Conservation (phyloP, 2,888 invertebrate genomes). For the Cheilosia urbana region DNA sequence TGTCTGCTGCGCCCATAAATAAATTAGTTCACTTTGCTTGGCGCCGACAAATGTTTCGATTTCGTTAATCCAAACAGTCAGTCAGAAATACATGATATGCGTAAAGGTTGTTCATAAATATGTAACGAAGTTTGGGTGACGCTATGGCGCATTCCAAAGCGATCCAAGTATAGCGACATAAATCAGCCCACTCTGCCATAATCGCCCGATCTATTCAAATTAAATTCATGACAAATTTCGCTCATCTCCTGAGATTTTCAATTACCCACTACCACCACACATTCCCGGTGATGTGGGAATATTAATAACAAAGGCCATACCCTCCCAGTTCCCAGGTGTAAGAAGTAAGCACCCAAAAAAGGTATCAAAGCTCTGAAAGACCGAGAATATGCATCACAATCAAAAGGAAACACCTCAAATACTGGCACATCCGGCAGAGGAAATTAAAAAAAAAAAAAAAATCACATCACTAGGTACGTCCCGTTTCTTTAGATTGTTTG, state of each 20-base stretch:
- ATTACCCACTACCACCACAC: conserved; percentile 1
- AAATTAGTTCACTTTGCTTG: conserved; percentile 28
- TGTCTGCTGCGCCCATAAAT: neutral
- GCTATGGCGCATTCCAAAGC: no score
- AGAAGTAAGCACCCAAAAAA: neutral
- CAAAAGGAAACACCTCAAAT: conserved; percentile 26
- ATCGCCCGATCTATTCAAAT: neutral
- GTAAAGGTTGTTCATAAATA: neutral
- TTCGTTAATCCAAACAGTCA: neutral
- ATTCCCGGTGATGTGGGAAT: neutral
- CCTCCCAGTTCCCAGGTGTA: neutral
- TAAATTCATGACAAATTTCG: conserved; percentile 9
- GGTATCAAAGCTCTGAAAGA: neutral
- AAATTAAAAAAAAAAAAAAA: conserved; percentile 5
- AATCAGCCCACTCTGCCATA: neutral
- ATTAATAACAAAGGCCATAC: neutral
- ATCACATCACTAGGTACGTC: neutral
- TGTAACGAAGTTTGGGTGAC: neutral
- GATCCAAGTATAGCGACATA: neutral
- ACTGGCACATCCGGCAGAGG: neutral
- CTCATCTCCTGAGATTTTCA: neutral
- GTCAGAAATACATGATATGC: neutral
- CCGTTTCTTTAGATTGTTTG: conserved; percentile 28
- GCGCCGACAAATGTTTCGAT: conserved; percentile 8
- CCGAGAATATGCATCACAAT: conserved; percentile 22